Conservation (phyloP, 2,888 invertebrate species). For the Habroteleia sp. region DNA sequence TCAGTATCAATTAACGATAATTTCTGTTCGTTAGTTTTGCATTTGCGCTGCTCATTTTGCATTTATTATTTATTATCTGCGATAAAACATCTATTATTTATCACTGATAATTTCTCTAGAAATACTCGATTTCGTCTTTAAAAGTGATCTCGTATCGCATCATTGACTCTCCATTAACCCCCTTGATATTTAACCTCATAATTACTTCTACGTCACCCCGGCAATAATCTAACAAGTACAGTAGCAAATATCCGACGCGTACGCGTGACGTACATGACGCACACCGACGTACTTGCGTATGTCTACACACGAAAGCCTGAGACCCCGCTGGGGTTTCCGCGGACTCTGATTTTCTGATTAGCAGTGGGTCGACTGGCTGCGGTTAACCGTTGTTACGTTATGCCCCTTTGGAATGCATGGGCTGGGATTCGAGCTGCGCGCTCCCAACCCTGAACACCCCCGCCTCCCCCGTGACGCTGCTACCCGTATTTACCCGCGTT, state of each 20-base stretch:
- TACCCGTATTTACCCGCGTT: conserved; percentile 14
- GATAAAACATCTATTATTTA: neutral
- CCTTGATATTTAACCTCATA: conserved; percentile 78
- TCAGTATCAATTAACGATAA: too few species aligned
- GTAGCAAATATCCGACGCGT: neutral
- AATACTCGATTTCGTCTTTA: conserved; percentile 6
- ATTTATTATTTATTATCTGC: too few species aligned
- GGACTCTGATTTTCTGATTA: conserved; percentile 81
- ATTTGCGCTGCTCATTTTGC: too few species aligned
- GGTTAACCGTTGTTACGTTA: conserved; percentile 80
- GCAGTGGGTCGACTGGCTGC: conserved; percentile 79
- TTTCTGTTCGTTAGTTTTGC: too few species aligned
- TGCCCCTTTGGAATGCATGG: conserved; percentile 80
- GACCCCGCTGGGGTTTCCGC: conserved; percentile 75
- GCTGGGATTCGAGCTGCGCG: conserved; percentile 77
- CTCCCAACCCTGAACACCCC: conserved; percentile 49
- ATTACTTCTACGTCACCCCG: conserved; percentile 72
- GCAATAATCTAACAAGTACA: conserved; percentile 53
- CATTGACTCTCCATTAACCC: conserved; percentile 72
- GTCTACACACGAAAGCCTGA: conserved; percentile 18
- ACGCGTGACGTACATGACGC: conserved; percentile 20
- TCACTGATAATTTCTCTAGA: conserved; percentile 27
- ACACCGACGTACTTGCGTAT: conserved; percentile 6
- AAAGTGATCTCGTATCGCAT: conserved; percentile 68
- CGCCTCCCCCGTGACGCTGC: conserved; percentile 3